Evolutionary conservation across 2,113 vertebrate species (phyloP).

Genomic region (Hemiprocne comata): DNA sequence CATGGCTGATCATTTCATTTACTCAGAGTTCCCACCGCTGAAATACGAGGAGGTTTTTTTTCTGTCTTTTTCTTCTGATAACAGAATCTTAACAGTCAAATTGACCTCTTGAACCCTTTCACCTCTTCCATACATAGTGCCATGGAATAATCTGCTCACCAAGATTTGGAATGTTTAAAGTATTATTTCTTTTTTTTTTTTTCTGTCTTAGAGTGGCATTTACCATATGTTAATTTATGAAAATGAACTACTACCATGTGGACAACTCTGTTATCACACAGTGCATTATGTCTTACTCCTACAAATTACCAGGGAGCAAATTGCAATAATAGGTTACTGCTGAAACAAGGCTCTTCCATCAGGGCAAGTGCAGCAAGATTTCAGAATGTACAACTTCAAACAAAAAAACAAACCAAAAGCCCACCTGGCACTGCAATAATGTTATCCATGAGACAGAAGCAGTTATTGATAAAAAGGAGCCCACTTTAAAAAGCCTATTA

Average conservation of each 20-base stretch:
- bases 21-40: background rate
- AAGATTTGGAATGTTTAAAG: background rate
- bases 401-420: background rate
- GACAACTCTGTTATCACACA: background rate
- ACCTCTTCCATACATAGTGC: background rate
- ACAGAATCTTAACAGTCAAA: background rate
- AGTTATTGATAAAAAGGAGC: background rate
- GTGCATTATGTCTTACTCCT: background rate
- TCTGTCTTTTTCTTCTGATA: background rate
- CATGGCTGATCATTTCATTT: background rate
- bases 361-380: background rate
- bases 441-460: background rate
- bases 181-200: background rate
- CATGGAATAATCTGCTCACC: background rate
- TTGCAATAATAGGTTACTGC: background rate
- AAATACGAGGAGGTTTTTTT: background rate
- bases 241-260: background rate
- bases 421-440: background rate
- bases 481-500: background rate
- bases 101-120: background rate
- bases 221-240: background rate
- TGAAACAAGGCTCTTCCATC: background rate
- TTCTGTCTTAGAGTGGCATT: background rate
- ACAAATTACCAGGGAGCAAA: background rate
- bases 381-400: background rate